Base-by-base conservation (phyloP, 2,888 invertebrate genomes). In the Fragum fragum region DNA sequence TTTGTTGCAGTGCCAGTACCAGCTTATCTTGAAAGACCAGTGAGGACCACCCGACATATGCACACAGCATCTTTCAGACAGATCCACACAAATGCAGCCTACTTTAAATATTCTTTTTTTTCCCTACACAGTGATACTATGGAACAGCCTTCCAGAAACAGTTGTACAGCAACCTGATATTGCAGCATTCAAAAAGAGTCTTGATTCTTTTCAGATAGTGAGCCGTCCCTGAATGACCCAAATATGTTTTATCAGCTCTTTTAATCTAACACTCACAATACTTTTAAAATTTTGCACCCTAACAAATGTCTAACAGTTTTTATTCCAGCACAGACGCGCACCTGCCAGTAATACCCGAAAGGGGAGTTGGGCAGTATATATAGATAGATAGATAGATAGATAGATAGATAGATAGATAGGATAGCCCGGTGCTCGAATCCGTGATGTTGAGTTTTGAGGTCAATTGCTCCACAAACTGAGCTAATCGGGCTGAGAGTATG, bases 1-100 rank as follows among this genome's bases (percentile, higher is more conserved):
- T 23, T 73, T 14, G 61, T 73, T 23, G 73, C 73, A 26, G 23
- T 73, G 6, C 61, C 39, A 1, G 14, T 73, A 11, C 73, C 59
- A 23, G 29, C 32, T 18, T 73, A 73, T 61, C 23, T 73, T 42
- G 11, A 61, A 29, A 18, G 39, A 14, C 14, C 36, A 16, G 9
- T 21, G 2, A 39, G 39, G 23, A 18, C 14, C 1, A 39, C 73
- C 18, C 21, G 47, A n/a, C 47, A 61, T 39, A 36, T 23, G 7
- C 61, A 73, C 55, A 28, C 39, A n/a, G 11, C 18, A 23, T 28
- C 61, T 11, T 73, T 42, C 23, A 59, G 73, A 39, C 57, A 72
- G 55, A 26, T 72, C 23, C 57, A 57, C 63, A 63, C 63, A 18
- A 36, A n/a, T n/a, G 32, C 63, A 11, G 6, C 23, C 36, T 63